phyloP scores from a whole-genome alignment of 2,888 invertebrate species.

The Aphodius sticticus region DNA sequence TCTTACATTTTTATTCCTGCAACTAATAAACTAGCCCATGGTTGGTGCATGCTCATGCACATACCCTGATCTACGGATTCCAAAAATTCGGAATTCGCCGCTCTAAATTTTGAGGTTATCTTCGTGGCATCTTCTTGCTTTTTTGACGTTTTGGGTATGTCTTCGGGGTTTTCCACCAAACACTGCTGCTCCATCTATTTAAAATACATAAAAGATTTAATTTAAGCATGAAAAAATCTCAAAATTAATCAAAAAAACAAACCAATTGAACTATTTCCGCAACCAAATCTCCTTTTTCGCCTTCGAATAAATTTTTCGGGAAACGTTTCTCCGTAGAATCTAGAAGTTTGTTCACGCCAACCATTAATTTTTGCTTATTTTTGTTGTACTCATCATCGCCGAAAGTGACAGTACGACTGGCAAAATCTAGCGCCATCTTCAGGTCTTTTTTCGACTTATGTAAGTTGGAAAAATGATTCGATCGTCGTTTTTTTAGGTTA shows the following conservation, averaged over 20 bases:
- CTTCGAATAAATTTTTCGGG: constrained; percentile 46
- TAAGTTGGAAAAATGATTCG: constrained; percentile 38
- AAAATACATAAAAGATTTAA: constrained; percentile 24
- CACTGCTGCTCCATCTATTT: constrained; percentile 35
- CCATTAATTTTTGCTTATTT: constrained; percentile 44
- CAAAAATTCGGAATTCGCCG: constrained; percentile 55
- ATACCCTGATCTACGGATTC: constrained; percentile 68
- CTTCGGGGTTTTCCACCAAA: constrained; percentile 5
- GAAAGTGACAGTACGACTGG: constrained; percentile 49
- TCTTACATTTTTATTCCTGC: constrained; percentile 89
- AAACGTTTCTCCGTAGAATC: constrained; percentile 45
- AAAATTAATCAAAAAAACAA: constrained; percentile 18
- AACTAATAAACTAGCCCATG: constrained; percentile 91
- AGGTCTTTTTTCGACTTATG: constrained; percentile 52
- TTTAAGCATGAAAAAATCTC: background rate
- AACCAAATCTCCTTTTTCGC: constrained; percentile 52
- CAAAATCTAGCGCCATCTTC: constrained; percentile 57
- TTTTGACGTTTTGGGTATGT: background rate
- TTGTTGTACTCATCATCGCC: constrained; percentile 47
- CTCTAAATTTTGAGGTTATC: constrained; percentile 37
- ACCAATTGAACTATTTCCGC: constrained; percentile 42
- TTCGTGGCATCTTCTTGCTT: background rate
- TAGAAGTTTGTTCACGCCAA: constrained; percentile 47
- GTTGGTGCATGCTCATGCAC: constrained; percentile 95
- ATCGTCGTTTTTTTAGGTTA: constrained; percentile 49